Base-by-base conservation (phyloP, 2,888 invertebrate genomes). In the Drosophila helvetica region DNA sequence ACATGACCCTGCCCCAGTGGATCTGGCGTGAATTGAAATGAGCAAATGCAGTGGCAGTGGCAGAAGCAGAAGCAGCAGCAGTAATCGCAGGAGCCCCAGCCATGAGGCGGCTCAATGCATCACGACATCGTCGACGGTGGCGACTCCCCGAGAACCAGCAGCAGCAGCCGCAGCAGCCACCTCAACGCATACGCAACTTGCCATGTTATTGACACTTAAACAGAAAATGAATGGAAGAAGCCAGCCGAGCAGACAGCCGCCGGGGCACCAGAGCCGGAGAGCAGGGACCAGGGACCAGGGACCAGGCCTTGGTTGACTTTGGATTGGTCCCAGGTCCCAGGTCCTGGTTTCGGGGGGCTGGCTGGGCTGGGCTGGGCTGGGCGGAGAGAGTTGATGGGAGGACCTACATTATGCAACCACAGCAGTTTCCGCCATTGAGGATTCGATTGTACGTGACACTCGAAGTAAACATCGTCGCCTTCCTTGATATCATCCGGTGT, bases 391-490 rank as follows among this genome's bases (percentile, higher is more conserved):
- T 77, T 66, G 74, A 73, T 69, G 75, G 76, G 86, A 95, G 76
- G 86, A 95, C 96, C 96, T 92, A 97, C 97, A 90, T 97, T 95
- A 90, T 97, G 97, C 82, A 96, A 93, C 97, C 97, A 97, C 80
- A 96, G 94, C 76, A 97, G 94, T 89, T 96, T 96, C 89, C 96
- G 94, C 93, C 96, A 96, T 74, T 95, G 95, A 43, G 97, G 97
- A 93, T 97, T 97, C 86, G 97, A 96, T 89, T 96, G 95, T 89
- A 97, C 96, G 93, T 96, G 96, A 93, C 97, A 97, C 93, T 97
- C 97, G 93, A 97, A 97, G 93, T 97, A 97, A 70, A 97, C 97
- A 93, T 97, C 97, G 90, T 97, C 97, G 57, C 97, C 97, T 92
- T 97, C 97, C 92, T 97, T 97, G 93, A 97, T 97, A 93, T 97